phyloP scores from a whole-genome alignment of 2,888 invertebrate genomes.

The Athalia cordata region DNA sequence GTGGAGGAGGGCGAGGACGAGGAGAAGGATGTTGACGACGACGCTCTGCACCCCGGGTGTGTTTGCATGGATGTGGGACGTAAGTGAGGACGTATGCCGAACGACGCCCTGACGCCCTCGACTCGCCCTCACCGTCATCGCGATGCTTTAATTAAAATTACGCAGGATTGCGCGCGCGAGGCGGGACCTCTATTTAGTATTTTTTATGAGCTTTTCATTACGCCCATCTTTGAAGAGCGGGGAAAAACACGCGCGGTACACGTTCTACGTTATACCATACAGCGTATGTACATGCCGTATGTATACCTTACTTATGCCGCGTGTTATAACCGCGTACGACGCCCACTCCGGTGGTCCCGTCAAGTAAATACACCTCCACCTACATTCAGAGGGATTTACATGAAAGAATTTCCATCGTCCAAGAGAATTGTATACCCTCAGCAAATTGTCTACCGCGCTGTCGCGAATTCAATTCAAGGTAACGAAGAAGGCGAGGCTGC shows the following conservation, averaged over 20 bases:
- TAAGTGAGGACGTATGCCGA: background rate
- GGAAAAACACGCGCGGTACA: constrained; percentile 47
- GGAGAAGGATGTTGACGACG: too few species aligned
- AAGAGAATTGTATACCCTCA: constrained; percentile 29
- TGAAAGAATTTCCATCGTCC: constrained; percentile 35
- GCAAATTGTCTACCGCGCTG: constrained; percentile 35
- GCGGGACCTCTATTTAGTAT: constrained; percentile 63
- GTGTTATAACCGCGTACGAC: background rate
- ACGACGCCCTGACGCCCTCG: constrained; percentile 39
- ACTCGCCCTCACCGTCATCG: constrained; percentile 19
- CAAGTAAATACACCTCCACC: constrained; percentile 30
- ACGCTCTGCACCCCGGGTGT: too few species aligned
- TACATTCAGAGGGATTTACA: constrained; percentile 25
- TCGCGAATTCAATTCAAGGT: constrained; percentile 35
- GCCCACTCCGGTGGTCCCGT: background rate
- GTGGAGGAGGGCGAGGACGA: too few species aligned
- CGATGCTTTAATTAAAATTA: constrained; percentile 72
- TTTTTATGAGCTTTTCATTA: constrained; percentile 71
- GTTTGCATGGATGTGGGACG: constrained; percentile 45
- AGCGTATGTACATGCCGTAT: background rate
- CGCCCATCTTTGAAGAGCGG: constrained; percentile 64
- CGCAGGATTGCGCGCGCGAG: constrained; percentile 64
- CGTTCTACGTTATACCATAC: background rate
- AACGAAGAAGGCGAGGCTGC: constrained; percentile 25
- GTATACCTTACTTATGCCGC: too few species aligned